Evolutionary conservation across 2,113 vertebrate species (phyloP).

Genomic region (Pelobates fuscus): DNA sequence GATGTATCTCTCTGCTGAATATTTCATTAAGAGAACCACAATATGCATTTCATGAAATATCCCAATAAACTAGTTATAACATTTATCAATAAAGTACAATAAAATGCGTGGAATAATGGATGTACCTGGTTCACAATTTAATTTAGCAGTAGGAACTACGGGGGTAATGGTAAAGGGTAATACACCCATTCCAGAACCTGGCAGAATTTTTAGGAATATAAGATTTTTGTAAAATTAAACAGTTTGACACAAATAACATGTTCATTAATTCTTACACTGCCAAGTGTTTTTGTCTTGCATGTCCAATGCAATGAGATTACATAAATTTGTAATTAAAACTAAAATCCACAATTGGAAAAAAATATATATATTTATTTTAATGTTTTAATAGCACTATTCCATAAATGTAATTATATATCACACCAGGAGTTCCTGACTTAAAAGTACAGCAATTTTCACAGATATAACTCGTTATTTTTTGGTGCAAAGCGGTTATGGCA

Average conservation of each 20-base stretch:
- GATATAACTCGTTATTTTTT: slow-evolving; percentile 45
- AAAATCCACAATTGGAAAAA: not conserved
- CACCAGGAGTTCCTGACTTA: slow-evolving; percentile 44
- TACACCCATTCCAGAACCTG: slow-evolving; percentile 93
- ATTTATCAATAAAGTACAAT: slow-evolving; percentile 43
- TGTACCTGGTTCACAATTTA: slow-evolving; percentile 98
- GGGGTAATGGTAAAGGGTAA: slow-evolving; percentile 93
- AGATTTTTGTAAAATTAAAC: slow-evolving; percentile 76
- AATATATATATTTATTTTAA: not conserved
- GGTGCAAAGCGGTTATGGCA: slow-evolving; percentile 61
- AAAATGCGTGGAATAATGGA: slow-evolving; percentile 65
- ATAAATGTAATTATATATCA: not conserved
- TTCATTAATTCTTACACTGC: slow-evolving; percentile 75
- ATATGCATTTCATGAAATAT: slow-evolving; percentile 16
- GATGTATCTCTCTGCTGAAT: too few relatives aligned
- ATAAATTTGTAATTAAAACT: not conserved
- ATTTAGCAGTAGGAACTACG: slow-evolving; percentile 90
- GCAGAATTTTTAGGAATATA: slow-evolving; percentile 76
- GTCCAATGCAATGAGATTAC: not conserved
- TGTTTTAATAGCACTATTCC: not conserved
- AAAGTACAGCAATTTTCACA: slow-evolving; percentile 46
- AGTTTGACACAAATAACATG: slow-evolving; percentile 69
- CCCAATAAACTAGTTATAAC: slow-evolving; percentile 28
- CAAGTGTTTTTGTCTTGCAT: slow-evolving; percentile 51
- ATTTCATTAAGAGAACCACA: not conserved